Percentiles rank a stretch among this genome's conserved stretches.
phyloP scores from a whole-genome alignment of 30 jellyfish, hydroid and myxozoan genomes.

The Sanderia malayensis region DNA sequence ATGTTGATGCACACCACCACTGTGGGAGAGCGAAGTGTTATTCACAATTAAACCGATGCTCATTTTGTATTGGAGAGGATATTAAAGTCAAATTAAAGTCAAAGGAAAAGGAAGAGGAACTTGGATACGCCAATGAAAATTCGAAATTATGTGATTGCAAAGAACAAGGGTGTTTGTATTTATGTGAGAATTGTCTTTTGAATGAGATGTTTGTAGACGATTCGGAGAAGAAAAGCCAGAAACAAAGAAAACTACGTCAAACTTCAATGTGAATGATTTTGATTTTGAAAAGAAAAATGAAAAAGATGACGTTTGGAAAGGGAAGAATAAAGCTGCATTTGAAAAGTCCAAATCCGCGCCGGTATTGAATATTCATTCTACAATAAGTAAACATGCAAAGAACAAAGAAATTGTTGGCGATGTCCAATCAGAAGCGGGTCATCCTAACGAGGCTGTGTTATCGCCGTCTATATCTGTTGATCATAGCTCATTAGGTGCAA shows the following conservation, averaged over 20 bases:
- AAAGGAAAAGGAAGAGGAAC: no score
- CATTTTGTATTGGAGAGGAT: no score
- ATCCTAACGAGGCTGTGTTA: background rate
- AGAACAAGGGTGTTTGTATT: background rate
- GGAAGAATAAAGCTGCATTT: background rate
- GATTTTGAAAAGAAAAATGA: no score
- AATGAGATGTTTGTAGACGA: background rate
- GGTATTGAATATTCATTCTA: background rate
- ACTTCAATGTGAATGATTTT: no score
- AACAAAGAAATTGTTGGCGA: background rate
- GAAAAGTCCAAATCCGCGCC: background rate
- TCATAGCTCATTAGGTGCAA: no score
- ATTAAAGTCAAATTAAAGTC: no score
- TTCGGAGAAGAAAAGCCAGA: background rate
- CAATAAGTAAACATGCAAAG: background rate
- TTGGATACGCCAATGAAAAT: no score
- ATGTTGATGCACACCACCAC: no score
- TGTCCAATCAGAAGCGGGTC: background rate
- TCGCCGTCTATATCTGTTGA: background rate
- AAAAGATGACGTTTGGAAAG: background rate
- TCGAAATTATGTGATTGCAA: background rate
- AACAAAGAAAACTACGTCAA: background rate
- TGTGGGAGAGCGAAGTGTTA: no score
- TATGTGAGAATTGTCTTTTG: background rate
- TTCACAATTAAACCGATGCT: no score